These are phyloP conservation scores for Anthopleura sola DNA, from an alignment of 64 coral and sea anemone genomes.

Conservation along the genomic window DNA sequence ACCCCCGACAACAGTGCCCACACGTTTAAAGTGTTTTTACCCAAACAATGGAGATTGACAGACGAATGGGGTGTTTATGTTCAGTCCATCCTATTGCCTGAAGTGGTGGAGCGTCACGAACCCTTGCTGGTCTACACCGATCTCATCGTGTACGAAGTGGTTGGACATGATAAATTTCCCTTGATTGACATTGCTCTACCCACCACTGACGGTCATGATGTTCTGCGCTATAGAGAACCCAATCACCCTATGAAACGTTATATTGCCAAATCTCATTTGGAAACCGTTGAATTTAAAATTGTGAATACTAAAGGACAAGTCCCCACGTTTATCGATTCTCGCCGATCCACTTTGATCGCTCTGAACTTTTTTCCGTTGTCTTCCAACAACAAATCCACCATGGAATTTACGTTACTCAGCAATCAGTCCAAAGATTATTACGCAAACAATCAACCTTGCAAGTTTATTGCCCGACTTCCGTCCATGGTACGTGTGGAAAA, in stretches of 20 bases:
- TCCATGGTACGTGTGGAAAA: neutral
- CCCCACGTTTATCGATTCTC: neutral
- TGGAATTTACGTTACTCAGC: conserved; percentile 3
- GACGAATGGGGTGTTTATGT: neutral
- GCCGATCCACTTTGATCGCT: neutral
- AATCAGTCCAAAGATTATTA: conserved; percentile 1
- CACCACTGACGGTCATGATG: neutral
- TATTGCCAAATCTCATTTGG: neutral
- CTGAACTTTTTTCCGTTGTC: neutral
- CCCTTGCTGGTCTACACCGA: neutral
- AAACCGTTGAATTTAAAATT: conserved; percentile 7
- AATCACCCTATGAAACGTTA: neutral
- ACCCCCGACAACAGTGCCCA: neutral
- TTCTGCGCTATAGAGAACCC: neutral
- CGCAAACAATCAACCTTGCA: neutral
- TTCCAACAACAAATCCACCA: neutral
- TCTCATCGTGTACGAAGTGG: neutral
- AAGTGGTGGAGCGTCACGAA: conserved; percentile 3
- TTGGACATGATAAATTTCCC: conserved; percentile 10
- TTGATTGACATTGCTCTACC: neutral
- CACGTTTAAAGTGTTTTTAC: neutral
- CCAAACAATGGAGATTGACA: neutral
- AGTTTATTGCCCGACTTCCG: neutral
- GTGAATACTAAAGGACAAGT: neutral
- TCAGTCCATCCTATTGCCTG: neutral